Evolutionary conservation across 2,113 vertebrate genomes (phyloP), one percentile per base, ranked within the genome.

Genomic region (Castor canadensis): DNA sequence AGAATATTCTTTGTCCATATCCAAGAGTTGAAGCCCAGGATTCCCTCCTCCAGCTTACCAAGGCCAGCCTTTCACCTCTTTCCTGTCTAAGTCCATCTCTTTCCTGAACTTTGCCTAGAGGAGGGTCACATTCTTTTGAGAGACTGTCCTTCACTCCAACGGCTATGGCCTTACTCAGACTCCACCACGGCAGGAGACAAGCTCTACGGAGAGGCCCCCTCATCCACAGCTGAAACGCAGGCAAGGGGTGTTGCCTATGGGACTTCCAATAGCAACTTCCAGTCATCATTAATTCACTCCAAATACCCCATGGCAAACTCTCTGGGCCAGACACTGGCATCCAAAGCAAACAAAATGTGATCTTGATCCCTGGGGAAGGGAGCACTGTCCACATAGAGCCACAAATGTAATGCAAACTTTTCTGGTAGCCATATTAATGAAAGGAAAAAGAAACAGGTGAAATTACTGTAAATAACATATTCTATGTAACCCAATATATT

Each of bases 401-500:
- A 40, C 13, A 5, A 0, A 43, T 2, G 15, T 30, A 73, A 52
- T 38, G 67, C n/a, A 49, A 69, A 9, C 43, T 52, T 71, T 75
- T 93, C 87, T 35, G 30, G 66, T 40, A 87, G 28, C 24, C 89
- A 91, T 2, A 6, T 35, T 28, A 83, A 66, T 28, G 67, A 79
- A 71, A 49, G 38, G 47, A 83, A 84, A 88, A 84, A 40, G 82
- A 82, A 73, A 71, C 13, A 49, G 40, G 35, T 82, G 9, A 77
- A 66, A 75, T 89, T 83, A 54, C 67, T 52, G 17, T 24, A n/a
- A 69, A 75, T 45, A 47, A 13, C 35, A 17, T 60, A 82, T 84
- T 83, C 87, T 89, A 69, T 40, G 79, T 60, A 95, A 87, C 35
- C 19, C 40, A 83, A n/a, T 54, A 84, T 47, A 77, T 47, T 30